These are phyloP conservation scores for Drosophila mayaguana DNA, from an alignment of 2,888 invertebrate species.

Conservation along the genomic window DNA sequence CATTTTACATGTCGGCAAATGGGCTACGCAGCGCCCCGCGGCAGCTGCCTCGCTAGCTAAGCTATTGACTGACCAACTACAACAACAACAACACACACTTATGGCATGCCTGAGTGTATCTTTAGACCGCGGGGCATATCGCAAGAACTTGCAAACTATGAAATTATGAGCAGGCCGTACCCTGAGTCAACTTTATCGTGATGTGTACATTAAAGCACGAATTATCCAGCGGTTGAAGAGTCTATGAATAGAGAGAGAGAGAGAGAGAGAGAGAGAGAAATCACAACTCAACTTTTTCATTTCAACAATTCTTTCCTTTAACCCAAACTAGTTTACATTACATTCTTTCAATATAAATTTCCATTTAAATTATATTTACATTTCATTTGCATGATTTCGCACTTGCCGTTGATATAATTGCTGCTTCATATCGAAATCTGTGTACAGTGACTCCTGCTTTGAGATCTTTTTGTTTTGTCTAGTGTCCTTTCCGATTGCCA, in stretches of 20 bases:
- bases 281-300: not conserved
- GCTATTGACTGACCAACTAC: constrained; percentile 17
- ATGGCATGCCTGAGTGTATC: constrained; percentile 14
- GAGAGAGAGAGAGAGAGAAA: not conserved
- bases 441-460: not conserved
- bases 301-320: constrained; percentile 3
- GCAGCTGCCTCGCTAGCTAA: constrained; percentile 6
- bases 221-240: constrained; percentile 42
- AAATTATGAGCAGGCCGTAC: constrained; percentile 58
- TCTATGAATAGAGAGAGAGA: not conserved
- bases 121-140: constrained; percentile 26
- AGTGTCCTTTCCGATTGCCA: constrained; percentile 8
- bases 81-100: not conserved
- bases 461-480: not conserved
- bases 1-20: constrained; percentile 78
- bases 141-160: constrained; percentile 38
- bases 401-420: not conserved
- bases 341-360: constrained; percentile 3
- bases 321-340: not conserved
- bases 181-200: constrained; percentile 59
- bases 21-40: constrained; percentile 28
- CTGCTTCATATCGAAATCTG: not conserved
- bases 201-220: constrained; percentile 69
- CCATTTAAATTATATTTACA: constrained; percentile 15
- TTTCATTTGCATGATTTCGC: constrained; percentile 6